Evolutionary conservation across 2,113 vertebrate genomes (phyloP), one percentile per base, ranked within the genome.

Genomic region (Myiagra hebetior): DNA sequence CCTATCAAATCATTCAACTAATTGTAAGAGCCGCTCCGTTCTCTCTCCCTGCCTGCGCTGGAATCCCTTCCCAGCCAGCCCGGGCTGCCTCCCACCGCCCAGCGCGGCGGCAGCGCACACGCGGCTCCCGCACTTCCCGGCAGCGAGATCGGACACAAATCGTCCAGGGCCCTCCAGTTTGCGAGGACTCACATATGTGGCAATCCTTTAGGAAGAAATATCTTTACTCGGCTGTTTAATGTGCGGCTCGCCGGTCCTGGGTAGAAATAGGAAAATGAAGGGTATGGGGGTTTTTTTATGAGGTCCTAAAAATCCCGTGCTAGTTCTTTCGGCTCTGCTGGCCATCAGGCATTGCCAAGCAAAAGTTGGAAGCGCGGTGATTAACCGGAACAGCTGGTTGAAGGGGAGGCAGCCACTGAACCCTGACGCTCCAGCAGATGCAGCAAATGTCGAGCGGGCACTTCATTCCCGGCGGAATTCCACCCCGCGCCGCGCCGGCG

Each of bases 1-100:
- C 84, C 92, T 97, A 96, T 39, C 87, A 96, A 96, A 94, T 78
- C 96, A 97, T 97, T 87, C 95, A 94, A 78, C 80, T 95, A 93
- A 80, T 52, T 60, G 79, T 69, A 56, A 62, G 39, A 88, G 96
- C 88, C 23, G 81, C 95, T 95, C 76, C 47, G 84, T n/a, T 10
- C 72, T 52, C 41, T 31, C 28, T 31, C 64, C 86, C 94, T 70
- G 80, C 82, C 91, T 35, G 94, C 47, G 33, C 95, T 52, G 87
- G 89, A 90, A 47, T 76, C 94, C 30, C 91, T 89, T 46, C 20
- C 75, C 96, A 31, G 90, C 19, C 64, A 67, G 84, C 87, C 14
- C 57, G 8, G 53, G 85, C 87, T 87, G 82, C 9, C 91, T 96
- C 68, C 91, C 78, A 2, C 42, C 35, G 74, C 89, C 68, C 3